These are phyloP conservation scores for Ciconia stormi DNA, from an alignment of 2,113 vertebrate species.

Conservation along the genomic window DNA sequence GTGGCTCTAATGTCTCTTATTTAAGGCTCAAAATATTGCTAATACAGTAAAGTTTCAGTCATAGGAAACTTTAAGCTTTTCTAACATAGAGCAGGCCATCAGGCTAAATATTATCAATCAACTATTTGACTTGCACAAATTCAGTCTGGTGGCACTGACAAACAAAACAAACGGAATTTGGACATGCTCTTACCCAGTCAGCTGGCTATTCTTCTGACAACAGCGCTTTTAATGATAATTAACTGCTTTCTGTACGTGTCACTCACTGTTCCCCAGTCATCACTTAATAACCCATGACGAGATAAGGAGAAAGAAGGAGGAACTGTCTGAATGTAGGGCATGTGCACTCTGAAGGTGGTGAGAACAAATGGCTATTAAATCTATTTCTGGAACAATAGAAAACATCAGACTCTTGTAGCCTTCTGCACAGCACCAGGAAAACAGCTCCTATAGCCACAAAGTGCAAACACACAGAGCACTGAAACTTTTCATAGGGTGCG, in stretches of 20 bases:
- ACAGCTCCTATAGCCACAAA: not conserved
- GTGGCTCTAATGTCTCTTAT: not conserved
- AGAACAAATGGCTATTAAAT: not conserved
- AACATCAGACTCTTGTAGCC: not conserved
- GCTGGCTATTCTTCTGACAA: not conserved
- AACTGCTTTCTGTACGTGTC: not conserved
- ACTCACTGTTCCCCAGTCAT: not conserved
- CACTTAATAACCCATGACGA: not conserved
- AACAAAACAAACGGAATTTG: not conserved
- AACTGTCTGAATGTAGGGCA: not conserved
- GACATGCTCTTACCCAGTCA: not conserved
- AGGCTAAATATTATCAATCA: not conserved
- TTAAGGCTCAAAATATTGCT: not conserved
- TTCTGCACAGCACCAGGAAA: not conserved
- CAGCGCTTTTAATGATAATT: constrained; percentile 17
- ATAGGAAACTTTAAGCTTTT: not conserved
- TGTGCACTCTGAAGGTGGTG: not conserved
- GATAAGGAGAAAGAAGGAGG: not conserved
- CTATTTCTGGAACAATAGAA: not conserved
- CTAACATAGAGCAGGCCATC: not conserved
- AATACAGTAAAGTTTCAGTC: not conserved
- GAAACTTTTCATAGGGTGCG: rapidly evolving
- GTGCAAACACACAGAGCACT: not conserved
- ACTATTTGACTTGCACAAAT: not conserved
- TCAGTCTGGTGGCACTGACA: not conserved